Base-by-base conservation (phyloP, 1,140 invertebrate species). In the Ptiloglossa arizonensis region DNA sequence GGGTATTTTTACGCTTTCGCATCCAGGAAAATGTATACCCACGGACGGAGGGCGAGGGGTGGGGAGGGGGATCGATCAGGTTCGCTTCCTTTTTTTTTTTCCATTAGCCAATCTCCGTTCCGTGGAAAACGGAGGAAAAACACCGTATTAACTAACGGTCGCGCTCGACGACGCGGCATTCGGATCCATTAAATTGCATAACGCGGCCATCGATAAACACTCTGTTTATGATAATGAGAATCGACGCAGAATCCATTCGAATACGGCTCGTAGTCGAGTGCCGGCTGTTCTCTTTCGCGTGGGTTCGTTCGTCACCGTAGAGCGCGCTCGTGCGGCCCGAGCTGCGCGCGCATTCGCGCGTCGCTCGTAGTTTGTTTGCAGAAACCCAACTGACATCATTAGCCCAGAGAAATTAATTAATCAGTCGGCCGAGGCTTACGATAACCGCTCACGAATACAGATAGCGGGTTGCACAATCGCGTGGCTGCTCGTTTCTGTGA, bases 381-480 rank as follows among this genome's bases (percentile, higher is more conserved):
- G 54, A 83, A 64, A 79, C 32, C 22, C 41, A 38, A 62, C 27
- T 76, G 76, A 35, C 62, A 76, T 83, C 54, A 67, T 80, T 80
- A 80, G 48, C n/a, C 11, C 19, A 3, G n/a, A 22, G 44, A 67
- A 85, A 83, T 83, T 62, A 83, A 85, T 85, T 80, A 85, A 56
- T 66, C 32, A 50, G 64, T 35, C 62, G 19, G 29, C 44, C n/a
- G 27, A 11, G 66, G 29, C 38, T 67, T n/a, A 27, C 68, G 67
- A 83, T 83, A 85, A 72, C 57, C 29, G 73, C 17, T 67, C 22
- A 57, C 29, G 72, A 80, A 80, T 80, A 80, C 44, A 69, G 66
- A 84, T 80, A 72, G 19, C 19, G 24, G 29, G 69, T 83, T 83
- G 57, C 83, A 50, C 52, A 83, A 83, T 63, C 44, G 52, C 44